phyloP scores from a whole-genome alignment of 1,140 invertebrate genomes.

The Caenorhabditis latens region DNA sequence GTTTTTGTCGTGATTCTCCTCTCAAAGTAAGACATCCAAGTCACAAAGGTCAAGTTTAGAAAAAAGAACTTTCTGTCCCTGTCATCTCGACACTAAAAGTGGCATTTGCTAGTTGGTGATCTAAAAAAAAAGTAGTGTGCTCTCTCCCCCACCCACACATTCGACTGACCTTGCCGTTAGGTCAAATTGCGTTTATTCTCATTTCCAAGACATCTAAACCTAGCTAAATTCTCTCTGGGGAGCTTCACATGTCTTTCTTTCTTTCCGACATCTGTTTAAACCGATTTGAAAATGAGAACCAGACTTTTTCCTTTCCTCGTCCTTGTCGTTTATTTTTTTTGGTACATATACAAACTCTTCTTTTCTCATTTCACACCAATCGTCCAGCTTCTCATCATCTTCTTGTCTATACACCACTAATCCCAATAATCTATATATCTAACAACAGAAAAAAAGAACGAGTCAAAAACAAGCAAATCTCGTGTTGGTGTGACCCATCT shows the following conservation, averaged over 20 bases:
- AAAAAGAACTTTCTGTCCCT: too few relatives aligned
- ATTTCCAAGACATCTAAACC: neutral
- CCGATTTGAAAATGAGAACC: slow-evolving; percentile 23
- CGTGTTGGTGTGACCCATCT: too few relatives aligned
- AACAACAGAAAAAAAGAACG: too few relatives aligned
- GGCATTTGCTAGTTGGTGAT: too few relatives aligned
- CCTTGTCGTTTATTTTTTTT: neutral
- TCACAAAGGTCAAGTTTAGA: too few relatives aligned
- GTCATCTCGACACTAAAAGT: too few relatives aligned
- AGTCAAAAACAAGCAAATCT: too few relatives aligned
- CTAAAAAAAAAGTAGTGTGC: too few relatives aligned
- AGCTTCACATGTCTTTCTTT: neutral
- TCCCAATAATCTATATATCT: too few relatives aligned
- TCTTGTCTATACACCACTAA: neutral
- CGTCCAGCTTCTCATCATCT: neutral
- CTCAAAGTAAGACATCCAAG: too few relatives aligned
- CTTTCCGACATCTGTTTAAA: slow-evolving; percentile 27
- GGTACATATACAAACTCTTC: neutral
- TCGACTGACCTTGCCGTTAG: neutral
- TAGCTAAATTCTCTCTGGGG: neutral
- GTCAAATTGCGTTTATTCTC: slow-evolving; percentile 14
- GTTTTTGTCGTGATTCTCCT: too few relatives aligned
- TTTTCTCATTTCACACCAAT: neutral
- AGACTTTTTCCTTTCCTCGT: slow-evolving; percentile 5
- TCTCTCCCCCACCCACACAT: neutral